Base-by-base conservation (phyloP, 1,140 invertebrate species). In the Diorhabda elongata region DNA sequence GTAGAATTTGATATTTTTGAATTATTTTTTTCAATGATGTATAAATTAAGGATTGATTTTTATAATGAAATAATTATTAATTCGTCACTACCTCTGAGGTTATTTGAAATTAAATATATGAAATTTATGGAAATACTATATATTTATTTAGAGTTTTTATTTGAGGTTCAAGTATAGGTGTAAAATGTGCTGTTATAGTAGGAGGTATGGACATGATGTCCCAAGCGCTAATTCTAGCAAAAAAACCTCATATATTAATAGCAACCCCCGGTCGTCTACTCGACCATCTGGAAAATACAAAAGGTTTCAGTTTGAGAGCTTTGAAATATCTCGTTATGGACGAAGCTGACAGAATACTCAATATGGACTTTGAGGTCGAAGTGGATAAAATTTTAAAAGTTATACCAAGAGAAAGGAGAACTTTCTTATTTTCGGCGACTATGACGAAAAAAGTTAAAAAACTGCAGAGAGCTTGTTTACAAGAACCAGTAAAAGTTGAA, bases 381-480 rank as follows among this genome's bases (percentile, higher is more conserved):
- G 89, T 99, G 3, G 94, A 98, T 80, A 98, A 98, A 83, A 98
- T 99, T 68, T 81, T 99, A 3, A 91, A 92, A 78, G 94, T 92
- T 0, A 92, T 98, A 71, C 96, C 96, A 0, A 85, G 90, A 57
- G 94, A 98, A 76, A 86, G 96, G 26, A 84, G 88, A 66, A 98
- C 96, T 0, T 92, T 92, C 73, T 80, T 98, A 42, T 99, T 98
- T 83, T 98, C 96, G 2, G 97, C 97, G 3, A 99, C 97, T 26
- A 99, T 98, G 97, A 99, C 96, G 0, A 97, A 97, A 79, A 98
- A 99, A 85, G 96, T 98, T 1, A 90, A 95, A 73, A 99, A 99
- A 82, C 82, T 99, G 41, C 97, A 99, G 81, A 83, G 97, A 64
- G 98, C 98, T 2, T 98, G 94, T 4, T 83, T 99, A 1, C 88